These are phyloP conservation scores for Bryconaethiops microstoma DNA, from an alignment of 2,797 vertebrate genomes.

Conservation along the genomic window DNA sequence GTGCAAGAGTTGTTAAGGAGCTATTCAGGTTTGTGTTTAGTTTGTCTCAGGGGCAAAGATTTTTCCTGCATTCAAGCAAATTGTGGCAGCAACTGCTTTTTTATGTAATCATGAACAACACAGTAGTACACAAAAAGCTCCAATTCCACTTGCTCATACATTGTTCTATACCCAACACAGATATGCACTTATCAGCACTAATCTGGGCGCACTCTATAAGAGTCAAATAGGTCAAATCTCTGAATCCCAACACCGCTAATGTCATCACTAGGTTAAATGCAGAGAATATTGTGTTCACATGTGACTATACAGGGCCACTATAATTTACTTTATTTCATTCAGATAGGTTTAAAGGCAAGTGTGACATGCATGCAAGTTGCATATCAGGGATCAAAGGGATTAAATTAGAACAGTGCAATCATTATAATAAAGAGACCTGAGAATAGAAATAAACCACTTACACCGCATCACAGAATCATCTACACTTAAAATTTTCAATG, in stretches of 20 bases:
- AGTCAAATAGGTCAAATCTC: no score
- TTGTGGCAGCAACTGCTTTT: neutral
- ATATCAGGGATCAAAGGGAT: neutral
- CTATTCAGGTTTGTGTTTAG: no score
- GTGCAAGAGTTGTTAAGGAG: no score
- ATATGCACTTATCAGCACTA: neutral
- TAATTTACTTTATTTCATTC: no score
- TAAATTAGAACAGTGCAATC: neutral
- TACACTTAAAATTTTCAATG: neutral
- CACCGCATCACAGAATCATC: slow-evolving; percentile 4
- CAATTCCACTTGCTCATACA: neutral
- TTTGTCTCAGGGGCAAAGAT: no score
- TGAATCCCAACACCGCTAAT: no score
- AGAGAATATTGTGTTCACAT: no score
- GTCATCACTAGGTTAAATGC: no score
- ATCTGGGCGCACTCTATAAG: neutral
- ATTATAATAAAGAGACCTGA: neutral
- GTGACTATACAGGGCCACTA: no score
- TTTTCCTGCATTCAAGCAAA: no score
- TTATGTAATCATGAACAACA: neutral
- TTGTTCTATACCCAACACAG: neutral
- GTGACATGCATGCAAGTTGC: neutral
- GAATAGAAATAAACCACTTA: neutral
- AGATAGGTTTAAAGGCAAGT: neutral
- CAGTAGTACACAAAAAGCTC: neutral